phyloP scores from a whole-genome alignment of 2,113 vertebrate genomes.

The Saccopteryx bilineata region DNA sequence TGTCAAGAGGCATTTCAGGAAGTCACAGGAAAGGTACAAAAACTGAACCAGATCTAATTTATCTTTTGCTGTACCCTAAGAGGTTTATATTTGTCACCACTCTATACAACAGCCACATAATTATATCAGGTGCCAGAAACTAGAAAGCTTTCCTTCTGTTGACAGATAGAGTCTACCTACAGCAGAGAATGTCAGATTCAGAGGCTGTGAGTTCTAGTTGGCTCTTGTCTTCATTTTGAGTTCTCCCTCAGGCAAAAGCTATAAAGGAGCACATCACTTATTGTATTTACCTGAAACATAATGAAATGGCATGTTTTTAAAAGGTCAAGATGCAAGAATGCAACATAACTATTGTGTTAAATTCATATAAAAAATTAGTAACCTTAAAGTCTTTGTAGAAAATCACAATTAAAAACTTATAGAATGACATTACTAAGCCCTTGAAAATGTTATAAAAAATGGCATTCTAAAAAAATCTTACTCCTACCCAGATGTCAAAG shows the following conservation, averaged over 20 bases:
- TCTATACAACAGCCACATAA: neutral
- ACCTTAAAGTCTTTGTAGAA: conserved; percentile 39
- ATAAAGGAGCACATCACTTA: conserved; percentile 46
- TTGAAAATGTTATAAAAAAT: conserved; percentile 30
- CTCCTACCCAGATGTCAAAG: neutral
- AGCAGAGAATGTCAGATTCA: neutral
- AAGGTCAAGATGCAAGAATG: conserved; percentile 56
- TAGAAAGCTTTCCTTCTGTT: neutral
- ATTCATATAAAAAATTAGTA: conserved; percentile 29
- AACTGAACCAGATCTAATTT: neutral
- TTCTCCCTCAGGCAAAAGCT: neutral
- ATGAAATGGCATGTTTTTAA: conserved; percentile 69
- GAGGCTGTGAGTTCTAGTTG: neutral
- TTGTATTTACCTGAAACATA: conserved; percentile 64
- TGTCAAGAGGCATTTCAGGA: neutral
- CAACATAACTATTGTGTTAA: conserved; percentile 60
- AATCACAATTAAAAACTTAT: conserved; percentile 48
- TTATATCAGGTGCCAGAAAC: neutral
- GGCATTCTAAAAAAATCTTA: conserved; percentile 41
- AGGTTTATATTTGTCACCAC: neutral
- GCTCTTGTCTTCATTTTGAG: neutral
- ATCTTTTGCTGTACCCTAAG: neutral
- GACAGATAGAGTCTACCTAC: neutral
- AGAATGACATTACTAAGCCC: conserved; percentile 19
- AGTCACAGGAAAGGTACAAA: neutral